These are phyloP conservation scores for Epinotia demarniana DNA, from an alignment of 2,888 invertebrate species.

Conservation along the genomic window DNA sequence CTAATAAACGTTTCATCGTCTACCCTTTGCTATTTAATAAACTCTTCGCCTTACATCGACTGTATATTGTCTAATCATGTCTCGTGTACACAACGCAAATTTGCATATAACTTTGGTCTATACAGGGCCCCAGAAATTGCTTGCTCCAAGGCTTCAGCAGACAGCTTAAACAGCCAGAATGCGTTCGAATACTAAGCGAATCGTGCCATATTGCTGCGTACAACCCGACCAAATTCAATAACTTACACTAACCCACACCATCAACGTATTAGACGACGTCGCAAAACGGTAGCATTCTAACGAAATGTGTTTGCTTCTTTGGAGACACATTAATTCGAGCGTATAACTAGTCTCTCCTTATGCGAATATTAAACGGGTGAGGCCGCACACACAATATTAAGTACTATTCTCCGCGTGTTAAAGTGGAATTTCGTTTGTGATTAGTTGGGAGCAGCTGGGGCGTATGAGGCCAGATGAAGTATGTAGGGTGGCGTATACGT, in stretches of 20 bases:
- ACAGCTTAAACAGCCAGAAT: conserved; percentile 43
- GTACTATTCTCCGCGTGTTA: conserved; percentile 44
- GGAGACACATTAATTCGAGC: conserved; percentile 57
- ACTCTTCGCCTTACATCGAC: conserved; percentile 20
- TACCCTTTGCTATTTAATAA: conserved; percentile 18
- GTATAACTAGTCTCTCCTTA: conserved; percentile 58
- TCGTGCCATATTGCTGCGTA: conserved; percentile 39
- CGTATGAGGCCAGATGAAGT: conserved; percentile 49
- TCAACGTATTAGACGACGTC: conserved; percentile 12
- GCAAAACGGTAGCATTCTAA: conserved; percentile 38
- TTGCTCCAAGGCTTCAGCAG: conserved; percentile 27
- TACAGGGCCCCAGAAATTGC: conserved; percentile 42
- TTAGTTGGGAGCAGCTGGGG: conserved; percentile 44
- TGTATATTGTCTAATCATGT: conserved; percentile 39
- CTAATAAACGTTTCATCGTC: background rate
- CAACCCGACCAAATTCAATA: conserved; percentile 36
- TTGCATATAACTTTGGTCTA: conserved; percentile 41
- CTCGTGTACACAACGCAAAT: conserved; percentile 40
- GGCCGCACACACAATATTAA: conserved; percentile 39
- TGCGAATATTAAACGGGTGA: conserved; percentile 51
- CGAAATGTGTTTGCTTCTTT: conserved; percentile 49
- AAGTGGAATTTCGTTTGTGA: conserved; percentile 47
- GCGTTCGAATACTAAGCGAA: conserved; percentile 46
- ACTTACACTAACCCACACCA: background rate
- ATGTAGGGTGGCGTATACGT: conserved; percentile 50